phyloP scores from a whole-genome alignment of 2,888 invertebrate genomes.

The Megalurothrips usitatus region DNA sequence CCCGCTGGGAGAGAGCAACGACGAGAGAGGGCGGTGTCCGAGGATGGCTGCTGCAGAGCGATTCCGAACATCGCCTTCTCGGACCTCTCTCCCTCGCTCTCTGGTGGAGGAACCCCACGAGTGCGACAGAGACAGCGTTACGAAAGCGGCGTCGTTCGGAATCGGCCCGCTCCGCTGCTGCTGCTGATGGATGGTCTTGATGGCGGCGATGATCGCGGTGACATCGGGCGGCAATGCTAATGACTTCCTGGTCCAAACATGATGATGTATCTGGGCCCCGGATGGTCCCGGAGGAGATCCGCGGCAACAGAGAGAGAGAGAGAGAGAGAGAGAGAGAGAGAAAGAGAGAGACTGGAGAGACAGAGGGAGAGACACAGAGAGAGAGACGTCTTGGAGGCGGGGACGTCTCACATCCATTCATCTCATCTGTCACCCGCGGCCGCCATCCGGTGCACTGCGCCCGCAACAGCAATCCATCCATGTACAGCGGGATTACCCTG shows the following conservation, averaged over 20 bases:
- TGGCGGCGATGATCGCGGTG: not conserved
- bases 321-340: too few relatives aligned
- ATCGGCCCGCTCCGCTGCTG: too few relatives aligned
- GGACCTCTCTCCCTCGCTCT: too few relatives aligned
- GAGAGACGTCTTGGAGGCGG: not conserved
- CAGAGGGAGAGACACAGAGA: too few relatives aligned
- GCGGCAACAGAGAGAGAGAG: not conserved
- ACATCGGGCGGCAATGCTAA: not conserved
- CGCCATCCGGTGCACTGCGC: not conserved
- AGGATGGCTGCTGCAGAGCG: not conserved
- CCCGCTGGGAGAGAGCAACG: not conserved
- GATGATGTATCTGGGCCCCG: not conserved
- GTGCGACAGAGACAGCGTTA: too few relatives aligned
- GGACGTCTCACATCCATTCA: not conserved
- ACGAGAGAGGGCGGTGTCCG: not conserved
- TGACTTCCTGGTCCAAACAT: constrained; percentile 13
- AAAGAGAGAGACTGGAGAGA: too few relatives aligned
- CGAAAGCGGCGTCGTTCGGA: too few relatives aligned
- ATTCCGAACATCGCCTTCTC: too few relatives aligned
- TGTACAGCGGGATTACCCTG: not conserved
- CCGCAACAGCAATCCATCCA: constrained; percentile 7
- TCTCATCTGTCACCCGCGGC: constrained; percentile 11
- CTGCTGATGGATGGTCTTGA: too few relatives aligned
- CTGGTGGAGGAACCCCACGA: too few relatives aligned
- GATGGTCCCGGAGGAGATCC: not conserved